Percentiles rank a stretch among this genome's conserved stretches.
phyloP scores from a whole-genome alignment of 2,113 vertebrate species.

The Thamnaconus septentrionalis region DNA sequence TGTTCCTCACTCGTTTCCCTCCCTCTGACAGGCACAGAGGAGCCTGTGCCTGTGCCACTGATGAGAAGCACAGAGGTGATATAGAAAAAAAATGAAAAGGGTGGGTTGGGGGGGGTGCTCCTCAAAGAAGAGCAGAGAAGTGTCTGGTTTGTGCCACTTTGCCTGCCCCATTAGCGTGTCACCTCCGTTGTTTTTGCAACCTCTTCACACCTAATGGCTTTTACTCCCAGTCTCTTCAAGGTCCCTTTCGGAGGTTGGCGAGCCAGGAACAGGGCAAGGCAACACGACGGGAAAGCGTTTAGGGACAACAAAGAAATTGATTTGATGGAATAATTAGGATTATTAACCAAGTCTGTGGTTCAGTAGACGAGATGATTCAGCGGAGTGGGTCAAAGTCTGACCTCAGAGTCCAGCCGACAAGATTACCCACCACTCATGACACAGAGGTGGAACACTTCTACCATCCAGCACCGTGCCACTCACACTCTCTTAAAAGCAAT shows the following conservation, averaged over 20 bases:
- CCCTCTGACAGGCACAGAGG: constrained; percentile 19
- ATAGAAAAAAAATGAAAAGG: not conserved
- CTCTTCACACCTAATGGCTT: constrained; percentile 70
- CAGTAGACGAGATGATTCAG: constrained; percentile 33
- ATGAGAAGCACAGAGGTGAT: constrained; percentile 7
- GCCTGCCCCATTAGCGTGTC: constrained; percentile 51
- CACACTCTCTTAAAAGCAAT: no score
- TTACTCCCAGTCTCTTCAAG: constrained; percentile 67
- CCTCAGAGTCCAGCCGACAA: constrained; percentile 41
- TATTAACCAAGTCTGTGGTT: constrained; percentile 46
- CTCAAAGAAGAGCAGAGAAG: constrained; percentile 40
- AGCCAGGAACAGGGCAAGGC: constrained; percentile 38
- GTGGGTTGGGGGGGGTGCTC: not conserved
- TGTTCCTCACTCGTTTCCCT: constrained; percentile 30
- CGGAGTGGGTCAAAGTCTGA: constrained; percentile 41
- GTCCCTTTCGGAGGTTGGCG: constrained; percentile 38
- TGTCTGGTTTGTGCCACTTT: constrained; percentile 61
- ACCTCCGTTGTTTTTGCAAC: constrained; percentile 59
- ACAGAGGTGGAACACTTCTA: no score
- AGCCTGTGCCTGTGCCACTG: constrained; percentile 18
- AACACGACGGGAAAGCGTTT: not conserved
- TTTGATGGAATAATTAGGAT: constrained; percentile 1
- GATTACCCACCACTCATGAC: no score
- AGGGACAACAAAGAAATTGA: constrained; percentile 16
- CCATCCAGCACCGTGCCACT: no score